phyloP scores from a whole-genome alignment of 2,113 vertebrate species.

The Eurystomus gularis region DNA sequence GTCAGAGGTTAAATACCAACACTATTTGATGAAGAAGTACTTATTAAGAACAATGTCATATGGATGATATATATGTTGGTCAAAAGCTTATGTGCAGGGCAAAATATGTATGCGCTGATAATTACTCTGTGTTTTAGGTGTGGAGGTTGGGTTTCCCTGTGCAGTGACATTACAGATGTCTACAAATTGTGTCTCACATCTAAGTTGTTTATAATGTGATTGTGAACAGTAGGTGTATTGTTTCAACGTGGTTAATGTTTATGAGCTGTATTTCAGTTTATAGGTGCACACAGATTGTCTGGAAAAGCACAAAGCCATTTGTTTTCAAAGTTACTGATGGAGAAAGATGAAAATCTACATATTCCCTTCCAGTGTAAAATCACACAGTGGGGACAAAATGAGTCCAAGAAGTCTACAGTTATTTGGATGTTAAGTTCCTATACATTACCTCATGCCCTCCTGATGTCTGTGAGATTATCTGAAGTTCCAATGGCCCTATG shows the following conservation, averaged over 20 bases:
- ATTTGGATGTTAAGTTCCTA: neutral
- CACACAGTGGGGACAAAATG: neutral
- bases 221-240: constrained; percentile 12
- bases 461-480: neutral
- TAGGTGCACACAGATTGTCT: constrained; percentile 29
- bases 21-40: neutral
- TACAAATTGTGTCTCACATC: constrained; percentile 44
- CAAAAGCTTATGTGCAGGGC: neutral
- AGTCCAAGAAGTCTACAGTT: neutral
- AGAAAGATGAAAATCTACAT: neutral
- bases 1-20: neutral
- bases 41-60: neutral
- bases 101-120: neutral
- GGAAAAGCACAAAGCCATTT: constrained; percentile 30
- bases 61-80: neutral
- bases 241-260: constrained; percentile 46
- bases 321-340: neutral
- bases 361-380: neutral
- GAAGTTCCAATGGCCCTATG: neutral
- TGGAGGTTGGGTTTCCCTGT: neutral
- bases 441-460: neutral
- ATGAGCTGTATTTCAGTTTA: constrained; percentile 52
- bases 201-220: constrained; percentile 24
- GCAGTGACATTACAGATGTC: constrained; percentile 14
- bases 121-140: neutral